Evolutionary conservation across 2,113 vertebrate species (phyloP), one percentile per base, ranked within the genome.

Genomic region (Pantherophis guttatus): DNA sequence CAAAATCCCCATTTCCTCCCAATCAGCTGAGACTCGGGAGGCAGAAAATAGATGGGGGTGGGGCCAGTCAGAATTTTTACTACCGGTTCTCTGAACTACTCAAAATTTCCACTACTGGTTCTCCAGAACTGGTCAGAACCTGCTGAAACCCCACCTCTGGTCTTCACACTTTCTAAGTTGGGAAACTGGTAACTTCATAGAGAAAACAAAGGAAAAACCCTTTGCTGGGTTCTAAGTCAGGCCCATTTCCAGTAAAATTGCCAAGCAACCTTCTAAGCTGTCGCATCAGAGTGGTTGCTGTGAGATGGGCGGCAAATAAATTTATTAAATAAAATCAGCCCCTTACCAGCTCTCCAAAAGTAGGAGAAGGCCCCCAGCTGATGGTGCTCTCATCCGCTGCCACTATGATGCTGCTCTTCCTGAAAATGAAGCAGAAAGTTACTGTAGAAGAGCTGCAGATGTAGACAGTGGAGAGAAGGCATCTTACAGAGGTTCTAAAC

Each of bases 361-460:
- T 99, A 0, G 99, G 99, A 0, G 99, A 99, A 0, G 99, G 99
- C 0, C 99, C 99, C 98, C 99, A 99, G 97, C 99, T 99, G 97
- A 99, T 99, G 8, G 99, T 99, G 96, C 99, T 99, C 96, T 99
- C 99, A 17, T 99, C 99, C 0, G 99, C 99, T 0, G 99, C 99
- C 70, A 99, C 98, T 1, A 99, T 98, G 91, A 99, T 98, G 94
- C 99, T 99, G 98, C 99, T 99, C 94, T 99, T 99, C 96, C 99
- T 99, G 97, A 15, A 5, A 90, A 0, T 0, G 94, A 92, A 0
- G 52, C 23, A 91, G 3, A 29, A 29, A 50, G 13, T 93, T n/a
- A 81, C 26, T 24, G 17, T 1, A 5, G 54, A 70, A 89, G 23
- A 12, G 4, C 11, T 12, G 57, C 15, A 48, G 29, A 3, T 70